Evolutionary conservation across 2,888 invertebrate genomes (phyloP), one percentile per base, ranked within the genome.

Genomic region (Suillia variegata): DNA sequence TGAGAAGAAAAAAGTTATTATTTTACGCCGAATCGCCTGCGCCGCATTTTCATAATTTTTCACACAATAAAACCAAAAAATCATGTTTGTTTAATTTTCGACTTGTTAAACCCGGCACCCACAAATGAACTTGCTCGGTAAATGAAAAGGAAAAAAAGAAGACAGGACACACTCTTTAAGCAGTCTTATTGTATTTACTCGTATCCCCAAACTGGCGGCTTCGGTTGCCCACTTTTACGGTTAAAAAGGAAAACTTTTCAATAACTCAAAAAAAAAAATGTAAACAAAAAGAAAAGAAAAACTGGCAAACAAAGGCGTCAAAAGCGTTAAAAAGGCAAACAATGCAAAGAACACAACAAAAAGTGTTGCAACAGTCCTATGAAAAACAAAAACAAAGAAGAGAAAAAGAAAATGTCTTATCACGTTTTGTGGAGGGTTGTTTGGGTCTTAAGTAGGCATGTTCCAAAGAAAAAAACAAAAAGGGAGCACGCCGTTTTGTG

Each of bases 141-240:
- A n/a, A n/a, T n/a, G n/a, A n/a, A 38, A 38, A 6, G n/a, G 38
- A 6, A 6, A n/a, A 38, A 38, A n/a, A 38, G 31, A 12, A 31
- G 31, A 31, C 31, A 31, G 12, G 31, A 38, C 38, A 5, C 38
- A 38, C 6, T n/a, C 38, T 31, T 31, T 12, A 45, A 45, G 18
- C 17, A 6, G 18, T 45, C 45, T 45, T 45, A 15, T n/a, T 6
- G 17, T 24, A 24, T 24, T 50, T 24, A n/a, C n/a, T n/a, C n/a
- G n/a, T n/a, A 50, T 24, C 26, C n/a, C 31, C 50, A 50, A 50
- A 50, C n/a, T 50, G 50, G n/a, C 24, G 10, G 31, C 13, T 10
- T 8, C 6, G 50, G 50, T 50, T 50, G 50, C 24, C 50, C 50
- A 24, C 50, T 50, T 21, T 50, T 50, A 50, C 50, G 50, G 50